Evolutionary conservation across 2,113 vertebrate genomes (phyloP).

Genomic region (Urocitellus parryii): DNA sequence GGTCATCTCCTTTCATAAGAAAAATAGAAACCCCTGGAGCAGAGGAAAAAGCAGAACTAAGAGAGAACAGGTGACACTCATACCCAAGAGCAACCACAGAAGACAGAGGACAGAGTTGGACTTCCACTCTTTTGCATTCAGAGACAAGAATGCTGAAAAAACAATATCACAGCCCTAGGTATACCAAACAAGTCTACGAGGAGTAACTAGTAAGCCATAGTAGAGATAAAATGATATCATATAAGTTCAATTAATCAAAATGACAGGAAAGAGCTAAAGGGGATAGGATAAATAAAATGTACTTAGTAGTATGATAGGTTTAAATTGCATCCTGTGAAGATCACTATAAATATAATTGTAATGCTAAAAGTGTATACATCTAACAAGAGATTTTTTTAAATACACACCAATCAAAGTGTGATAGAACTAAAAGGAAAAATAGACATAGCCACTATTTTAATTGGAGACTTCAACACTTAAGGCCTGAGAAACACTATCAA

Average conservation of each 20-base stretch:
- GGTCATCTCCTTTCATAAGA: neutral
- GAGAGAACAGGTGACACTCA: neutral
- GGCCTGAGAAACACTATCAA: neutral
- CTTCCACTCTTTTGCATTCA: too few relatives aligned
- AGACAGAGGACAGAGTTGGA: neutral
- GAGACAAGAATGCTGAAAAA: neutral
- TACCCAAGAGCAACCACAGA: neutral
- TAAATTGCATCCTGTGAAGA: neutral
- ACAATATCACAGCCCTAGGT: fast-evolving
- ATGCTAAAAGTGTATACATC: neutral
- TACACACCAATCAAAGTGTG: neutral
- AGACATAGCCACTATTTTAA: neutral
- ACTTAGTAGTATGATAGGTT: neutral
- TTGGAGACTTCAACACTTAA: neutral
- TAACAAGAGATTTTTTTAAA: neutral
- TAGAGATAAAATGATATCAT: neutral
- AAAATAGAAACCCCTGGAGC: neutral
- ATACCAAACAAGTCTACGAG: too few relatives aligned
- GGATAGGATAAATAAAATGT: neutral
- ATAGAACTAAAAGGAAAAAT: neutral
- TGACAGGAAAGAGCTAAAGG: neutral
- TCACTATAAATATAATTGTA: neutral
- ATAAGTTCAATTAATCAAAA: neutral
- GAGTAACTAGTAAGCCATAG: neutral
- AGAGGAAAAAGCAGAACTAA: neutral